phyloP scores from a whole-genome alignment of 2,113 vertebrate genomes.

The Coturnix japonica region DNA sequence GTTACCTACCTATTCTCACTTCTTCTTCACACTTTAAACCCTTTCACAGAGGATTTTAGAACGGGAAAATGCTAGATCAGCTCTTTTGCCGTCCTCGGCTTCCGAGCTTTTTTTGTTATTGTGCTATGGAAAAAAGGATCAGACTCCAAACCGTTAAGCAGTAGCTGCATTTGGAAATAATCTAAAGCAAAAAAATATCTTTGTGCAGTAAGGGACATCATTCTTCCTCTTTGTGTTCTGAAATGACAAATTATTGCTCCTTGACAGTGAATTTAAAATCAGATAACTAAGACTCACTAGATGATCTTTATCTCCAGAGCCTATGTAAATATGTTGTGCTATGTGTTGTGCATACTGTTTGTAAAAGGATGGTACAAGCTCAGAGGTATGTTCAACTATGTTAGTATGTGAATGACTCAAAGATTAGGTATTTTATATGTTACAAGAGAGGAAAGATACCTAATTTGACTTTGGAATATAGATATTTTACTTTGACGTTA shows the following conservation, averaged over 20 bases:
- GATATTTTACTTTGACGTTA: neutral
- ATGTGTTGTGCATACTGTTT: neutral
- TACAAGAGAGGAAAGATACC: neutral
- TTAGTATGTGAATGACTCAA: neutral
- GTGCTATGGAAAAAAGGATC: slow-evolving; percentile 65
- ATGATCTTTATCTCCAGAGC: slow-evolving; percentile 47
- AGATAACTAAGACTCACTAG: slow-evolving; percentile 32
- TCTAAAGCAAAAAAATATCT: slow-evolving; percentile 55
- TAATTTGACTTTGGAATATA: neutral
- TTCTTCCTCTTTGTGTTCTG: slow-evolving; percentile 25
- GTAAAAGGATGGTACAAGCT: neutral
- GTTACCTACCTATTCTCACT: slow-evolving; percentile 48
- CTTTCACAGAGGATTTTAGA: slow-evolving; percentile 65
- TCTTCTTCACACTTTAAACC: slow-evolving; percentile 43
- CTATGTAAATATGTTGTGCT: neutral
- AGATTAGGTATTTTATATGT: neutral
- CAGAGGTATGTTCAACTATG: neutral
- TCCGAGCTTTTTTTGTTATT: slow-evolving; percentile 34
- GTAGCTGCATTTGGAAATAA: slow-evolving; percentile 58
- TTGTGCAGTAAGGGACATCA: slow-evolving; percentile 32
- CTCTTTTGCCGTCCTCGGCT: slow-evolving; percentile 60
- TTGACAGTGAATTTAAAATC: slow-evolving; percentile 47
- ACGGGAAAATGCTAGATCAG: slow-evolving; percentile 63
- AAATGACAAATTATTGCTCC: slow-evolving; percentile 33
- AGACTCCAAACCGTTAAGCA: slow-evolving; percentile 65